A percentile compares a stretch with the other conserved stretches of the same genome.
phyloP scores from a whole-genome alignment of 2,113 vertebrate genomes.

The Hippocampus guttulatus region DNA sequence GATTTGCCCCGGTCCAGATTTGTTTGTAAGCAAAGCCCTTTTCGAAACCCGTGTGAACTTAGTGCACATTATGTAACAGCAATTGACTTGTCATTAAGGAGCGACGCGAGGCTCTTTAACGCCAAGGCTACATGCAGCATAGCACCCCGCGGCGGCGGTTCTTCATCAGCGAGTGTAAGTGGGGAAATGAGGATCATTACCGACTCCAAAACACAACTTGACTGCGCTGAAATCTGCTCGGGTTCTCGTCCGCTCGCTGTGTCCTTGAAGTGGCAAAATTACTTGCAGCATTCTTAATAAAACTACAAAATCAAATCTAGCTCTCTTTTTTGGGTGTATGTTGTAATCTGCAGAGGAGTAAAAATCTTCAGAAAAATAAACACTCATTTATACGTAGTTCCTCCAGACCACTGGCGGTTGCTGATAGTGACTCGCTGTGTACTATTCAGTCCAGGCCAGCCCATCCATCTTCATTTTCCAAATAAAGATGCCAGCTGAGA shows the following conservation, averaged over 20 bases:
- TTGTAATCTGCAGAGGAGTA: no score
- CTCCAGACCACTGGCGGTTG: no score
- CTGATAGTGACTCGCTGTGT: neutral
- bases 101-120: constrained; percentile 20
- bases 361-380: no score
- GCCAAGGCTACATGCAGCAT: constrained; percentile 20
- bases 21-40: constrained; percentile 18
- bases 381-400: no score
- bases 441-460: neutral
- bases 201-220: constrained; percentile 21
- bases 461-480: neutral
- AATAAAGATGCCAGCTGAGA: neutral
- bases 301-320: neutral
- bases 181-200: constrained; percentile 25
- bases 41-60: constrained; percentile 22
- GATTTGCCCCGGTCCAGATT: constrained; percentile 18
- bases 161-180: constrained; percentile 14
- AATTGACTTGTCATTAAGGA: constrained; percentile 56
- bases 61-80: constrained; percentile 34
- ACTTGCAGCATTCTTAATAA: neutral
- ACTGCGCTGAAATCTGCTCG: constrained; percentile 9
- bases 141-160: constrained; percentile 8
- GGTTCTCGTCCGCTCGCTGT: neutral
- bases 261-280: neutral
- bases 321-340: no score